Evolutionary conservation across 2,797 vertebrate species (phyloP).

Genomic region (Apogon hyalosoma): DNA sequence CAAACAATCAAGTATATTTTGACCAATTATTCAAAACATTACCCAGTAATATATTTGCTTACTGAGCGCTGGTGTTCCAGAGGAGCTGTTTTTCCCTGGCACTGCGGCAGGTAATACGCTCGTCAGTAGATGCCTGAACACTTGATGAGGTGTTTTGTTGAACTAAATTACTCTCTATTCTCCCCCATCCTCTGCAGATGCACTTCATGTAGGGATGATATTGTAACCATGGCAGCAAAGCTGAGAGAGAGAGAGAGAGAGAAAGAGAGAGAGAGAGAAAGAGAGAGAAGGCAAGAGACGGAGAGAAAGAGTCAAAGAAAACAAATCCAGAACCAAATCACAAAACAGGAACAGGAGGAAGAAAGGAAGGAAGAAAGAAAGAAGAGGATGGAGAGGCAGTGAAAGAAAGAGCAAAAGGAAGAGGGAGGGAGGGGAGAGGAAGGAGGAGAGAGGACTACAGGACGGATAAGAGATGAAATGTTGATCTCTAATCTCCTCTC

Average conservation of each 20-base stretch:
- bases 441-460: slow-evolving; percentile 8
- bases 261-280: slow-evolving; percentile 62
- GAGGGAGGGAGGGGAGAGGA: slow-evolving; percentile 43
- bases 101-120: slow-evolving; percentile 58
- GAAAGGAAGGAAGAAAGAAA: slow-evolving; percentile 44
- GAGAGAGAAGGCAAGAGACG: slow-evolving; percentile 48
- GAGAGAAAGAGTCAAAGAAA: slow-evolving; percentile 71
- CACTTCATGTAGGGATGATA: slow-evolving; percentile 87
- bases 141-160: slow-evolving; percentile 72
- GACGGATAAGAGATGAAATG: slow-evolving; percentile 59
- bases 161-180: slow-evolving; percentile 70
- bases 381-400: slow-evolving; percentile 49
- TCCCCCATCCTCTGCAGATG: slow-evolving; percentile 78
- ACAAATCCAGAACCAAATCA: slow-evolving; percentile 65
- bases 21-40: slow-evolving; percentile 64
- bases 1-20: slow-evolving; percentile 46
- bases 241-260: slow-evolving; percentile 55
- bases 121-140: slow-evolving; percentile 66
- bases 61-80: slow-evolving; percentile 13
- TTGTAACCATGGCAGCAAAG: slow-evolving; percentile 81
- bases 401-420: slow-evolving; percentile 42
- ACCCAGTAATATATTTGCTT: slow-evolving; percentile 43
- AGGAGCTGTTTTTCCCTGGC: slow-evolving; percentile 47
- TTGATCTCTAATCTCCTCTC: slow-evolving; percentile 71
- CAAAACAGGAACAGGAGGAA: slow-evolving; percentile 34